These are phyloP conservation scores for Lepidostoma basale DNA, from an alignment of 1,140 invertebrate genomes.

Conservation along the genomic window DNA sequence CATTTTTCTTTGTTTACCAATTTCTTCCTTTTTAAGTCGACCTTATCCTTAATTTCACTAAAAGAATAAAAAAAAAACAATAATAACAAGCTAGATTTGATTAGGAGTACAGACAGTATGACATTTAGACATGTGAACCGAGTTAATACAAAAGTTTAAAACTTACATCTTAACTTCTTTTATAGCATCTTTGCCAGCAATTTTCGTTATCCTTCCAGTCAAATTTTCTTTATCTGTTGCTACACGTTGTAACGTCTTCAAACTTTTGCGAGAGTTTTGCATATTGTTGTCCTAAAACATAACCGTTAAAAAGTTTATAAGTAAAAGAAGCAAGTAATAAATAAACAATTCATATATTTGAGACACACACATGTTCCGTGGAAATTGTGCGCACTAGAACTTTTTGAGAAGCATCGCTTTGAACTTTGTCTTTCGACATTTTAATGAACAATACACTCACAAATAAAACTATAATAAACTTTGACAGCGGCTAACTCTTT, in stretches of 20 bases:
- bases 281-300: conserved; percentile 17
- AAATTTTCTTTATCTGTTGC: conserved; percentile 70
- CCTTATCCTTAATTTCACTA: conserved; percentile 29
- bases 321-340: background rate
- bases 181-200: conserved; percentile 7
- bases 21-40: conserved; percentile 48
- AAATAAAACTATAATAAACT: background rate
- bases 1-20: conserved; percentile 55
- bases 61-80: background rate
- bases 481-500: conserved; percentile 12
- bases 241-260: conserved; percentile 67
- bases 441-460: background rate
- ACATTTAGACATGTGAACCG: too few species aligned
- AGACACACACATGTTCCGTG: background rate
- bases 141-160: too few species aligned
- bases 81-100: background rate
- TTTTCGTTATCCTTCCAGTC: conserved; percentile 55
- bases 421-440: conserved; percentile 14
- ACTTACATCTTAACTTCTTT: conserved; percentile 38
- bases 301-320: too few species aligned
- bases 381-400: background rate
- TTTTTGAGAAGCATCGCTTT: background rate
- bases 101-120: background rate
- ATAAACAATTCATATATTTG: background rate
- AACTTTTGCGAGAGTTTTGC: conserved; percentile 57